A percentile compares a stretch with the other conserved stretches of the same genome.
Conservation (phyloP, 2,888 invertebrate species). For the Cryptus armator region DNA sequence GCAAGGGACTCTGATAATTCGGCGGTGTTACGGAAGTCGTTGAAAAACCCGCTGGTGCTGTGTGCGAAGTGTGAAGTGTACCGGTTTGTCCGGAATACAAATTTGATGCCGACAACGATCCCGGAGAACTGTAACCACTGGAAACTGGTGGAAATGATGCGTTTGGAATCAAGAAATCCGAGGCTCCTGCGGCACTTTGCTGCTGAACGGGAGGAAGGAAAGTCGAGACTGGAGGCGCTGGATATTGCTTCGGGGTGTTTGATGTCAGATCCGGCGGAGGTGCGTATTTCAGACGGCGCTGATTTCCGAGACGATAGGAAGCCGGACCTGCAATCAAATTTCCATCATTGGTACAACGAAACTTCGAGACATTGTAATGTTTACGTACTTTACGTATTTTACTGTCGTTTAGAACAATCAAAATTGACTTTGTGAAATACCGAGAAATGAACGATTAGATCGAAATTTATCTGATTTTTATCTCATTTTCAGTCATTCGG, state of each 20-base stretch:
- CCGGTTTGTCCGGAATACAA: constrained; percentile 23
- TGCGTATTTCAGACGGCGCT: constrained; percentile 91
- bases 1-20: constrained; percentile 15
- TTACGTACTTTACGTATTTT: too few species aligned
- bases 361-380: too few species aligned
- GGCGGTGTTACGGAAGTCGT: constrained; percentile 19
- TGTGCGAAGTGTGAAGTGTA: constrained; percentile 36
- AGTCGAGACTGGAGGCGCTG: constrained; percentile 53
- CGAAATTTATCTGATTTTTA: too few species aligned
- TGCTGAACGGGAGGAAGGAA: constrained; percentile 41
- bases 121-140: constrained; percentile 37
- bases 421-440: too few species aligned
- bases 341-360: background rate
- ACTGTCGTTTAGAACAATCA: too few species aligned
- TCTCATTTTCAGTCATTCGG: too few species aligned
- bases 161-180: constrained; percentile 63
- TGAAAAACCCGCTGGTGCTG: constrained; percentile 41
- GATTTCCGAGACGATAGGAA: constrained; percentile 89
- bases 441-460: too few species aligned
- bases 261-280: constrained; percentile 90
- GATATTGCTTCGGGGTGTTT: constrained; percentile 69
- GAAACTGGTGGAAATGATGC: constrained; percentile 15
- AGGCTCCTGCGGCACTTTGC: constrained; percentile 12
- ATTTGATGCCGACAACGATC: constrained; percentile 27
- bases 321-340: constrained; percentile 73